Conservation (phyloP, 2,797 vertebrate species). For the Sebastes nivosus region DNA sequence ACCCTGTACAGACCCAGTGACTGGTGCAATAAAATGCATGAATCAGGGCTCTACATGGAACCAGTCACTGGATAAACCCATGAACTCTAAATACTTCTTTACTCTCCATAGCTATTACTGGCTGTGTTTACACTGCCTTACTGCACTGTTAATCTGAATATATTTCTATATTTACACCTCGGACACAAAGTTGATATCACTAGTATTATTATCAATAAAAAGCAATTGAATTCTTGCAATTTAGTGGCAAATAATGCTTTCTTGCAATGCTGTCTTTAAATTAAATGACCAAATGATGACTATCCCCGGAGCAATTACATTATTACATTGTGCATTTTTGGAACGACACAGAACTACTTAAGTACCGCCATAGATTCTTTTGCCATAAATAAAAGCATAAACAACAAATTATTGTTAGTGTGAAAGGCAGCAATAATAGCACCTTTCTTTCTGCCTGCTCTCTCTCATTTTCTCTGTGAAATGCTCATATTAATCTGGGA, state of each 20-base stretch:
- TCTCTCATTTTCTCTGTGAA: conserved; percentile 1
- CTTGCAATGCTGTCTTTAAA: not conserved
- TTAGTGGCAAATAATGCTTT: not conserved
- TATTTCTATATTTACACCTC: too few species aligned
- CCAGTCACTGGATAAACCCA: too few species aligned
- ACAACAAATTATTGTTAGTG: not conserved
- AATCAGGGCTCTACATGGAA: too few species aligned
- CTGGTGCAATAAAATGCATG: too few species aligned
- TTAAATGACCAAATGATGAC: not conserved
- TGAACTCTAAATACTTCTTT: too few species aligned
- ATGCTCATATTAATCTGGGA: not conserved
- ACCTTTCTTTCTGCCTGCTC: not conserved
- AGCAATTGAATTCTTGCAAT: not conserved
- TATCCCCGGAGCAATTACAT: not conserved
- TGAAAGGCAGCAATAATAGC: not conserved
- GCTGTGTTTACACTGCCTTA: too few species aligned
- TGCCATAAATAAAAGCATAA: not conserved
- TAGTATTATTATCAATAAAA: not conserved
- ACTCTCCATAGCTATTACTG: not conserved
- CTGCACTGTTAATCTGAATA: too few species aligned
- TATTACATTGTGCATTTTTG: not conserved
- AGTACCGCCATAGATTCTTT: not conserved
- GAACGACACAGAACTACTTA: not conserved
- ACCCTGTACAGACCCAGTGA: too few species aligned
- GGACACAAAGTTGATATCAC: not conserved